Percentiles rank a stretch among this genome's conserved stretches.
These are phyloP conservation scores for Lordiphosa fenestrarum DNA, from an alignment of 2,888 invertebrate species.

Conservation along the genomic window DNA sequence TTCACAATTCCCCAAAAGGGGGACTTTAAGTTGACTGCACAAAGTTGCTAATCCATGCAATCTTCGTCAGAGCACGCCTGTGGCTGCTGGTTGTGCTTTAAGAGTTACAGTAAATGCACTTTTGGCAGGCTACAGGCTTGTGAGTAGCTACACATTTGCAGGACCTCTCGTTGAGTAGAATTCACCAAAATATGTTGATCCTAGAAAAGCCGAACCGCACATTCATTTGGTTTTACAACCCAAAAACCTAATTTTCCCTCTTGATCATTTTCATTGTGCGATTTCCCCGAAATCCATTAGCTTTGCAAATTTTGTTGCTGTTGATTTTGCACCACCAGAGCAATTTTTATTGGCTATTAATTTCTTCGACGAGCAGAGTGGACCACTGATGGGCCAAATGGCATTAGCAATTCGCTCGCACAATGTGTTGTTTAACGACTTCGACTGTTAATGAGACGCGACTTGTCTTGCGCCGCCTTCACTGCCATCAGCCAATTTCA, in stretches of 20 bases:
- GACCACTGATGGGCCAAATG: conserved; percentile 26
- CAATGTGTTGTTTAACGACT: conserved; percentile 67
- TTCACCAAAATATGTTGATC: no score
- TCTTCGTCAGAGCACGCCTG: conserved; percentile 9
- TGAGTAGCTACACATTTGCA: no score
- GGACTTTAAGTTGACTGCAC: conserved; percentile 23
- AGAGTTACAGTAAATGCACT: neutral
- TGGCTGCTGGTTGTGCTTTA: conserved; percentile 10
- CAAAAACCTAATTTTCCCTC: no score
- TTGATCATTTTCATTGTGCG: no score
- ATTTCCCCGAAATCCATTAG: conserved; percentile 41
- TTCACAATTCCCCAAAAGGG: conserved; percentile 18
- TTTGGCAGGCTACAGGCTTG: no score
- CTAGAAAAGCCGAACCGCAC: no score
- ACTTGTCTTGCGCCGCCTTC: conserved; percentile 28
- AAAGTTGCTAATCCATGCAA: conserved; percentile 12
- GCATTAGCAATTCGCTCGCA: conserved; percentile 41
- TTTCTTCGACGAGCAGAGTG: conserved; percentile 7
- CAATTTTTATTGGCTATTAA: conserved; percentile 58
- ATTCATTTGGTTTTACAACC: no score
- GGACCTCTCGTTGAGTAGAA: no score
- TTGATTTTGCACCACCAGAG: conserved; percentile 18
- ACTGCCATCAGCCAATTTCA: conserved; percentile 5
- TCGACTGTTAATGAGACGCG: conserved; percentile 68
- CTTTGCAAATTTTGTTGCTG: conserved; percentile 40